Conservation (phyloP, 2,113 vertebrate genomes). For the Leucoraja erinaceus region DNA sequence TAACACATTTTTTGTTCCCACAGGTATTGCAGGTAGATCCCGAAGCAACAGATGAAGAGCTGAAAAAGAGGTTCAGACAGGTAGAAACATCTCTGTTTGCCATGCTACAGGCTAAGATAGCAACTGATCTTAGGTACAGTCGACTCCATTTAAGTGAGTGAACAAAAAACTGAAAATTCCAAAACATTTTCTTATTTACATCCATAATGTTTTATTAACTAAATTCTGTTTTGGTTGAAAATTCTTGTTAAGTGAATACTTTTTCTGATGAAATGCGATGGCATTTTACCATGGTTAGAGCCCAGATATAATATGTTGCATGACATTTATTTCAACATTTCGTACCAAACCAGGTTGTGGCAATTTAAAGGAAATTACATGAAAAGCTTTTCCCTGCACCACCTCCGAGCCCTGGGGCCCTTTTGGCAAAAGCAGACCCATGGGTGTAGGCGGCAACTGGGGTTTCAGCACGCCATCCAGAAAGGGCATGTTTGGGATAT, state of each 20-base stretch:
- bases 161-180: slow-evolving; percentile 20
- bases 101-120: slow-evolving; percentile 24
- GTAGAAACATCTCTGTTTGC: slow-evolving; percentile 52
- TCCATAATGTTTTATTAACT: slow-evolving; percentile 6
- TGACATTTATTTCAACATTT: not conserved
- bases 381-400: not conserved
- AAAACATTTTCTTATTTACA: not conserved
- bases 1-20: not conserved
- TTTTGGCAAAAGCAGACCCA: not conserved
- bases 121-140: slow-evolving; percentile 20
- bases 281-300: not conserved
- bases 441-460: not conserved
- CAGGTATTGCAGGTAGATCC: slow-evolving; percentile 95
- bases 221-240: not conserved
- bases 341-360: not conserved
- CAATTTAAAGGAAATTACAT: not conserved
- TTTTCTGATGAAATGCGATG: not conserved
- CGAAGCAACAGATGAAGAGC: slow-evolving; percentile 89
- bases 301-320: not conserved
- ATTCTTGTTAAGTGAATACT: slow-evolving; percentile 33
- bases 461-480: not conserved
- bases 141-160: not conserved
- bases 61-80: slow-evolving; percentile 95
- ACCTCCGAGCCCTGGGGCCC: not conserved
- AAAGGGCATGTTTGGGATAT: not conserved